These are phyloP conservation scores for Ormyrus labotus DNA, from an alignment of 2,888 invertebrate species.

Conservation along the genomic window DNA sequence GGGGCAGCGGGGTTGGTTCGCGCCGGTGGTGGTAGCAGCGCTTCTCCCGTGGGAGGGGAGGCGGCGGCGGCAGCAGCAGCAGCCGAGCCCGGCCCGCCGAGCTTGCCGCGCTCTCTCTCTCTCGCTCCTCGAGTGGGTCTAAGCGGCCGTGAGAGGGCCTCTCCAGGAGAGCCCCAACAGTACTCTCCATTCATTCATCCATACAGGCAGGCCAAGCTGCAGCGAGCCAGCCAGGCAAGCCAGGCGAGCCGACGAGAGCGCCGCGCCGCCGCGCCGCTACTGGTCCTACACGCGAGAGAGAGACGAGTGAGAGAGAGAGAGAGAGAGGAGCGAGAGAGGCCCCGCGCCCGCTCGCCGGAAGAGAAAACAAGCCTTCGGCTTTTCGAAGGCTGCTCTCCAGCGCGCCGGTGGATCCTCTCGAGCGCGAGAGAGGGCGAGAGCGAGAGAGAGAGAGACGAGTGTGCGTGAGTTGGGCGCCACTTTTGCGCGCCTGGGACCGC, in stretches of 20 bases:
- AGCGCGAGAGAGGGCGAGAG: constrained; percentile 35
- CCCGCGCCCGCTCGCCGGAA: constrained; percentile 33
- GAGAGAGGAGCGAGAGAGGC: constrained; percentile 30
- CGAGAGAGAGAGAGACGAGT: constrained; percentile 41
- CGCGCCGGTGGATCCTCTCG: constrained; percentile 31
- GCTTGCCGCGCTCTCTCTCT: constrained; percentile 64
- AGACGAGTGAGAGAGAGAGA: constrained; percentile 13
- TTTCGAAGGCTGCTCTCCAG: constrained; percentile 11
- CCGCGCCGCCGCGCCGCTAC: constrained; percentile 46
- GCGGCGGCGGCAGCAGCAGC: constrained; percentile 66
- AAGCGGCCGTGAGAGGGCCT: constrained; percentile 76
- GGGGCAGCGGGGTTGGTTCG: constrained; percentile 33
- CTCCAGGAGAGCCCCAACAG: constrained; percentile 75
- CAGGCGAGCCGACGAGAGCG: constrained; percentile 36
- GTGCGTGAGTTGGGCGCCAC: constrained; percentile 1
- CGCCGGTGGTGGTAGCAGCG: constrained; percentile 22
- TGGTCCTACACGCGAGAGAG: constrained; percentile 31
- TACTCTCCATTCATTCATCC: constrained; percentile 71
- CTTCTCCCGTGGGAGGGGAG: background rate
- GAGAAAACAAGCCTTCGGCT: constrained; percentile 48
- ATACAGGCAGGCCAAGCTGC: constrained; percentile 59
- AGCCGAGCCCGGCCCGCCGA: constrained; percentile 38
- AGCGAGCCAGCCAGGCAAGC: constrained; percentile 54
- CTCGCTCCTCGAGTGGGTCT: constrained; percentile 72
- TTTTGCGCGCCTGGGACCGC: constrained; percentile 17